Percentiles rank a stretch among this genome's conserved stretches.
Conservation (phyloP, 1,140 invertebrate genomes). For the Drosophila simulans region DNA sequence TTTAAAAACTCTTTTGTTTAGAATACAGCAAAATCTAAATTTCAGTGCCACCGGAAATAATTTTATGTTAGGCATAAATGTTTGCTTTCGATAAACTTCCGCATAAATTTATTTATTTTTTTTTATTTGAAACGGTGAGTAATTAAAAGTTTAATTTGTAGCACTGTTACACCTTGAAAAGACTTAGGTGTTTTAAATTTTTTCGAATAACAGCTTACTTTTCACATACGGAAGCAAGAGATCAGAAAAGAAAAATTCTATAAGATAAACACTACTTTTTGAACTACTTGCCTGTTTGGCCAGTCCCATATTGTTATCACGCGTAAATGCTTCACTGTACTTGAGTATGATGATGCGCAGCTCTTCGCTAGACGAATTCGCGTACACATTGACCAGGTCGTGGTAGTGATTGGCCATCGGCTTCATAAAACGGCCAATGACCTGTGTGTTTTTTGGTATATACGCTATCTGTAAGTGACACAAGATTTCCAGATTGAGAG, state of each 20-base stretch:
- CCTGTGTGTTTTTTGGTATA: conserved; percentile 96
- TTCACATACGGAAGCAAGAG: too few relatives aligned
- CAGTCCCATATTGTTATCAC: conserved; percentile 93
- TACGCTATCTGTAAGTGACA: conserved; percentile 86
- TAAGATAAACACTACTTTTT: too few relatives aligned
- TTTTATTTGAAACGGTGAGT: conserved; percentile 4
- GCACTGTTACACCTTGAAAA: background rate
- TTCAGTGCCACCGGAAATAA: background rate
- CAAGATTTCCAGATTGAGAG: conserved; percentile 1
- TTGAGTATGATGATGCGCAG: conserved; percentile 90
- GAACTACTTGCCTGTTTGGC: conserved; percentile 88
- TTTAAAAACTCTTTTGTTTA: background rate
- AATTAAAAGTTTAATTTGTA: conserved; percentile 1
- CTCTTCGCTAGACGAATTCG: conserved; percentile 90
- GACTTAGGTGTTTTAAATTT: background rate
- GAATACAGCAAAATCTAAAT: background rate
- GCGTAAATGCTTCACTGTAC: conserved; percentile 92
- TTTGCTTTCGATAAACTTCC: conserved; percentile 3
- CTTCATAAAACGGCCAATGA: conserved; percentile 95
- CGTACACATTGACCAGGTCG: conserved; percentile 94
- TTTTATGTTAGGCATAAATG: background rate
- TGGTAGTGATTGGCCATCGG: conserved; percentile 96
- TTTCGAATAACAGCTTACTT: background rate
- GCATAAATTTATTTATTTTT: conserved; percentile 2
- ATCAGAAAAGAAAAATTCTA: too few relatives aligned